A percentile compares a stretch with the other conserved stretches of the same genome.
These are phyloP conservation scores for Oreohelix idahoensis DNA, from an alignment of 1,140 invertebrate species.

Conservation along the genomic window DNA sequence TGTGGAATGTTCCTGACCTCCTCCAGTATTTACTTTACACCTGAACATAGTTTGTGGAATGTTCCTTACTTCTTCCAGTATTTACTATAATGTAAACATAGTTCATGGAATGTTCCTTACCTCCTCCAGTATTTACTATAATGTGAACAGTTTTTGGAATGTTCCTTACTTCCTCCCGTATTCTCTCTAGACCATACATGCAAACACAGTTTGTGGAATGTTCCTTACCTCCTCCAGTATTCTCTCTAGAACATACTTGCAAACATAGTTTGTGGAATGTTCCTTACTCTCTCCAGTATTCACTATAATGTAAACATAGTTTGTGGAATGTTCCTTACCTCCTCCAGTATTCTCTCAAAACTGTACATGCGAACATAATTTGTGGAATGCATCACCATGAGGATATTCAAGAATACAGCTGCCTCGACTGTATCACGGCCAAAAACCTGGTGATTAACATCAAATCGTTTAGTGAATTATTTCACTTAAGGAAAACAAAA, in stretches of 20 bases:
- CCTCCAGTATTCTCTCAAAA: conserved; percentile 5
- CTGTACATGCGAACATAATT: conserved; percentile 37
- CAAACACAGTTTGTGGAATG: too few relatives aligned
- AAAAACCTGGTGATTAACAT: conserved; percentile 13
- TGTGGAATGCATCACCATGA: conserved; percentile 30
- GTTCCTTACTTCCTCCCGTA: too few relatives aligned
- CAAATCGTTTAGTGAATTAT: too few relatives aligned
- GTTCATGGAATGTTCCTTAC: not conserved
- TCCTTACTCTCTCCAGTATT: too few relatives aligned
- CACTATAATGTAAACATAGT: too few relatives aligned
- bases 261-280: conserved; percentile 22
- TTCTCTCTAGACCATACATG: too few relatives aligned
- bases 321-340: not conserved
- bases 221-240: conserved; percentile 4
- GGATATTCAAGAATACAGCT: conserved; percentile 21
- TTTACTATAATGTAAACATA: too few relatives aligned
- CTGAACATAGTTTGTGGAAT: too few relatives aligned
- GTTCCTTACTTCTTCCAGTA: too few relatives aligned
- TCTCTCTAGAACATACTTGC: conserved; percentile 26
- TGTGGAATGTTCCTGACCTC: too few relatives aligned
- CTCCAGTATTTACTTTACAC: too few relatives aligned
- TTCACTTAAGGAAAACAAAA: too few relatives aligned
- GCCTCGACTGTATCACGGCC: conserved; percentile 15
- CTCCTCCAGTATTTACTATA: not conserved
- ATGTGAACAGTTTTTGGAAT: conserved; percentile 22